phyloP scores from a whole-genome alignment of 2,797 vertebrate genomes.

The Microcaecilia unicolor region DNA sequence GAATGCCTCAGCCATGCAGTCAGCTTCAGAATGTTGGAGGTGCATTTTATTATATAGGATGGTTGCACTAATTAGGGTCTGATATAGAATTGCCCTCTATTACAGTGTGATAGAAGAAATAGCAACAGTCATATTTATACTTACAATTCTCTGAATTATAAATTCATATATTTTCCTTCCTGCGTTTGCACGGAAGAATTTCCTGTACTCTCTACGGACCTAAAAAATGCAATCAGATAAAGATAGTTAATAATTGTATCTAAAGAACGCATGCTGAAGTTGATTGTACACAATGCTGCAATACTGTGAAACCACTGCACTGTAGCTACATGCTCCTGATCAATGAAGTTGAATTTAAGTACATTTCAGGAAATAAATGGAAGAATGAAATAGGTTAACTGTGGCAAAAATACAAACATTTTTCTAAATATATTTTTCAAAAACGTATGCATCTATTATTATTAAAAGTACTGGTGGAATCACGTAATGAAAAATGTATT shows the following conservation, averaged over 20 bases:
- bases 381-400: not conserved
- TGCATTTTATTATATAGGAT: too few relatives aligned
- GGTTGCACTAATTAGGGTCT: too few relatives aligned
- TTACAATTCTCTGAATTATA: slow-evolving; percentile 90
- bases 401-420: too few relatives aligned
- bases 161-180: slow-evolving; percentile 95
- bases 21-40: too few relatives aligned
- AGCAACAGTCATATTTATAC: too few relatives aligned
- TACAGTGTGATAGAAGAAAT: too few relatives aligned
- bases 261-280: not conserved
- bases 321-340: not conserved
- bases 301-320: not conserved
- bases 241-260: slow-evolving; percentile 1
- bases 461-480: too few relatives aligned
- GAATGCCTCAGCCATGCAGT: too few relatives aligned
- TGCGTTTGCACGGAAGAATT: slow-evolving; percentile 94
- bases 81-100: too few relatives aligned
- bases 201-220: slow-evolving; percentile 94
- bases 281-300: not conserved
- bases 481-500: too few relatives aligned
- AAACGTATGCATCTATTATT: too few relatives aligned
- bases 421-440: too few relatives aligned
- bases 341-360: not conserved
- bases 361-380: not conserved
- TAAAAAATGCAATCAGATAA: slow-evolving; percentile 41